Conservation (phyloP, 2,888 invertebrate genomes). For the Opisthograptis luteolata region DNA sequence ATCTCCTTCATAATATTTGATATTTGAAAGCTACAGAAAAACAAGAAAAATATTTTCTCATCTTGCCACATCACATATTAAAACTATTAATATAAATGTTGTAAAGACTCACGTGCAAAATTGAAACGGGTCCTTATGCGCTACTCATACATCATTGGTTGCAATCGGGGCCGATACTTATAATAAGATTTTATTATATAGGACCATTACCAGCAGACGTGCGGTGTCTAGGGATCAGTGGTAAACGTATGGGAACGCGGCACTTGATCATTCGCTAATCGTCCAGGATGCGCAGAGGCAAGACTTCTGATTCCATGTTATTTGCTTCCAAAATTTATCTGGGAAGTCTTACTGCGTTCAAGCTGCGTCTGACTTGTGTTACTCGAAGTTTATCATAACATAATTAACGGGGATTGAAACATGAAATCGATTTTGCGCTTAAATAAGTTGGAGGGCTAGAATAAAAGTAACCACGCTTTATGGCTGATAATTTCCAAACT, state of each 20-base stretch:
- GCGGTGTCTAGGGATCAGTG: constrained; percentile 66
- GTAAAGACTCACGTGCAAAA: constrained; percentile 48
- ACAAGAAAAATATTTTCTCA: neutral
- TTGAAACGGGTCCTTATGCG: constrained; percentile 61
- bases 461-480: constrained; percentile 75
- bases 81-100: constrained; percentile 15
- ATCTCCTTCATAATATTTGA: neutral
- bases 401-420: constrained; percentile 46
- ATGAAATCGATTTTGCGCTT: constrained; percentile 21
- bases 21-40: constrained; percentile 3
- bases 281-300: constrained; percentile 42
- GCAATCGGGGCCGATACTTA: constrained; percentile 64
- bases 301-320: constrained; percentile 40
- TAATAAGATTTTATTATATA: constrained; percentile 79
- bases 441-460: constrained; percentile 66
- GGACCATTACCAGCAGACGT: constrained; percentile 73
- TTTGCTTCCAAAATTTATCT: constrained; percentile 34
- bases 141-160: constrained; percentile 67
- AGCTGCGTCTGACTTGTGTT: constrained; percentile 19
- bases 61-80: neutral
- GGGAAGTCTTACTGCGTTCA: constrained; percentile 31
- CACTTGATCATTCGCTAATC: constrained; percentile 59
- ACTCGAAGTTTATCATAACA: constrained; percentile 43
- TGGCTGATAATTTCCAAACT: constrained; percentile 82
- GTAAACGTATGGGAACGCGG: constrained; percentile 64